phyloP scores from a whole-genome alignment of 1,140 invertebrate genomes.

The Bradynema listronoti region DNA sequence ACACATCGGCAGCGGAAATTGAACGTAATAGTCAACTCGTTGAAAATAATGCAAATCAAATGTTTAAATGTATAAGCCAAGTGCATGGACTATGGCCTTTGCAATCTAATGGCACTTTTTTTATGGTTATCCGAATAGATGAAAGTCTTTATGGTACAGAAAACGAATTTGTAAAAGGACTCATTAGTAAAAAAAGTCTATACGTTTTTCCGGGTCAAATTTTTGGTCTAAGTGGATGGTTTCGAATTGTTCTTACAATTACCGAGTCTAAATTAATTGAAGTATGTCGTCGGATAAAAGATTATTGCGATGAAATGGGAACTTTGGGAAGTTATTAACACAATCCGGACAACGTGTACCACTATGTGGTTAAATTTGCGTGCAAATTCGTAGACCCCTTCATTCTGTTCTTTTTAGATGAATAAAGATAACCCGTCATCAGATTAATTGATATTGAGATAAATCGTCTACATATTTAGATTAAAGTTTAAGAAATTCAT shows the following conservation, averaged over 20 bases:
- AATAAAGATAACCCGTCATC: too few species aligned
- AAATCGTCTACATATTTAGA: too few species aligned
- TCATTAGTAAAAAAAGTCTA: conserved; percentile 88
- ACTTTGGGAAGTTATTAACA: too few species aligned
- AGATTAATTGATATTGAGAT: too few species aligned
- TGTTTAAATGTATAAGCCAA: conserved; percentile 67
- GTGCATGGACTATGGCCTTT: conserved; percentile 80
- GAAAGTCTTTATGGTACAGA: conserved; percentile 74
- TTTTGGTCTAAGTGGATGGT: conserved; percentile 54
- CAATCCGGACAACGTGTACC: too few species aligned
- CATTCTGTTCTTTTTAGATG: too few species aligned
- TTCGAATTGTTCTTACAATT: conserved; percentile 54
- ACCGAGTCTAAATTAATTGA: too few species aligned
- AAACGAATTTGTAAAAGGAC: conserved; percentile 75
- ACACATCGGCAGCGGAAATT: conserved; percentile 78
- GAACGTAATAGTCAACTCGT: conserved; percentile 71
- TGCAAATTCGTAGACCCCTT: too few species aligned
- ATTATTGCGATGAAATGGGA: too few species aligned
- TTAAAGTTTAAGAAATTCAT: too few species aligned
- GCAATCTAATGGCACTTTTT: conserved; percentile 94
- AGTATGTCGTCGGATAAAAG: too few species aligned
- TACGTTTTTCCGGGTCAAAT: conserved; percentile 88
- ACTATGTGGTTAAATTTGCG: too few species aligned
- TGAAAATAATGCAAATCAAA: conserved; percentile 74
- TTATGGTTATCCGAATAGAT: conserved; percentile 87